A percentile compares a stretch with the other conserved stretches of the same genome.
Evolutionary conservation across 37 sponge, comb jelly and placozoan genomes (phyloP).

Genomic region (Hormiphora californensis): DNA sequence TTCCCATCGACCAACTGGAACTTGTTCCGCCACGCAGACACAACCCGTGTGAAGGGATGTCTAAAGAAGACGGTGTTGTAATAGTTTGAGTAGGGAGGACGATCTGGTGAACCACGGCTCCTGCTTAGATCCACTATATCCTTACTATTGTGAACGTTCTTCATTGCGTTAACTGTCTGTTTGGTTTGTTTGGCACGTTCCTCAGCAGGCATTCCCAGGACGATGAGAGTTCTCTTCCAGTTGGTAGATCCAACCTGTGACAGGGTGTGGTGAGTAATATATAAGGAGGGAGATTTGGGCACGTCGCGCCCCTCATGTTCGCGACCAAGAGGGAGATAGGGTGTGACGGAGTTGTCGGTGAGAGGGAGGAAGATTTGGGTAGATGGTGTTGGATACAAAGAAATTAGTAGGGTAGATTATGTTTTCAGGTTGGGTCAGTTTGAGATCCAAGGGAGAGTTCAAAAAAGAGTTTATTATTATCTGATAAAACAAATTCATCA

Average conservation of each 20-base stretch:
- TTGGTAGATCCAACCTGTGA: slow-evolving; percentile 47
- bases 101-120: neutral
- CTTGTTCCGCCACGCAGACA: slow-evolving; percentile 38
- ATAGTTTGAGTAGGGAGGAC: neutral
- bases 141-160: slow-evolving; percentile 11
- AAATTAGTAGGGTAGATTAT: too few relatives aligned
- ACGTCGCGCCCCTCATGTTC: too few relatives aligned
- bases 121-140: neutral
- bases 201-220: neutral
- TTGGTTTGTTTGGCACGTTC: neutral
- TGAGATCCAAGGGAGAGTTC: too few relatives aligned
- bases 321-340: too few relatives aligned
- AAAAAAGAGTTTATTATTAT: too few relatives aligned
- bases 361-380: too few relatives aligned
- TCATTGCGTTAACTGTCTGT: neutral
- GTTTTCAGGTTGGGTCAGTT: too few relatives aligned
- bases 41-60: slow-evolving; percentile 34
- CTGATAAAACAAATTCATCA: too few relatives aligned
- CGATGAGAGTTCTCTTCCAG: slow-evolving; percentile 34
- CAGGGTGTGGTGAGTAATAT: too few relatives aligned
- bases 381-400: too few relatives aligned
- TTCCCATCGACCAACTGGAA: neutral
- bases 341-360: too few relatives aligned
- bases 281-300: too few relatives aligned
- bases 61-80: neutral